Evolutionary conservation across 2,797 vertebrate genomes (phyloP).

Genomic region (Nyctibius grandis): DNA sequence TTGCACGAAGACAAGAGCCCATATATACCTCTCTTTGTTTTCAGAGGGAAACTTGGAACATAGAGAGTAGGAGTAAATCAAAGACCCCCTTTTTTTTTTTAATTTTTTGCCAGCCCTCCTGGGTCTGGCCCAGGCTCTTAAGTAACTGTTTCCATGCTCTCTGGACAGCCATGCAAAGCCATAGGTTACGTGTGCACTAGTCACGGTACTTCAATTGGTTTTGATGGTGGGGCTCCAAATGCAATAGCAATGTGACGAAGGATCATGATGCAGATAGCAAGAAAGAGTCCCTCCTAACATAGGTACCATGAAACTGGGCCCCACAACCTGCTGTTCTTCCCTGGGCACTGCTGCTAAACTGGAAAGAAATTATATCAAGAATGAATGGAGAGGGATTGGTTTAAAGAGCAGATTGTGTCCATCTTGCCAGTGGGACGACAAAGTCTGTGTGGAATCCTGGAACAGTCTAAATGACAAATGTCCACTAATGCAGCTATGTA

Average conservation of each 20-base stretch:
- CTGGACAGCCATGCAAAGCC: neutral
- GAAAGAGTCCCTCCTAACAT: neutral
- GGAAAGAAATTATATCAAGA: neutral
- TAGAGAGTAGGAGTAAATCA: slow-evolving; percentile 25
- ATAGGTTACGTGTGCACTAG: neutral
- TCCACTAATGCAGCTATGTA: neutral
- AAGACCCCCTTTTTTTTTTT: neutral
- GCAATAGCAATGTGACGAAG: neutral
- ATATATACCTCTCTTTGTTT: slow-evolving; percentile 39
- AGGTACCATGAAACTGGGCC: neutral
- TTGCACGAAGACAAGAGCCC: slow-evolving; percentile 27
- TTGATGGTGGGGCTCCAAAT: neutral
- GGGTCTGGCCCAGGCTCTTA: neutral
- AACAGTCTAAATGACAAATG: slow-evolving; percentile 20
- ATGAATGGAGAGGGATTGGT: neutral
- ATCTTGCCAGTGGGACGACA: neutral
- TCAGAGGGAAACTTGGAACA: slow-evolving; percentile 34
- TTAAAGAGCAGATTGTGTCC: neutral
- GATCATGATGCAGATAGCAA: neutral
- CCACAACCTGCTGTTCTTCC: neutral
- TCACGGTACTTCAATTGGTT: neutral
- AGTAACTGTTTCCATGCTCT: neutral
- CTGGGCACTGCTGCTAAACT: neutral
- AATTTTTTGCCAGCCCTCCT: neutral
- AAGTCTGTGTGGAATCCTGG: neutral